Base-by-base conservation (phyloP, 2,113 vertebrate species). In the Junco hyemalis region DNA sequence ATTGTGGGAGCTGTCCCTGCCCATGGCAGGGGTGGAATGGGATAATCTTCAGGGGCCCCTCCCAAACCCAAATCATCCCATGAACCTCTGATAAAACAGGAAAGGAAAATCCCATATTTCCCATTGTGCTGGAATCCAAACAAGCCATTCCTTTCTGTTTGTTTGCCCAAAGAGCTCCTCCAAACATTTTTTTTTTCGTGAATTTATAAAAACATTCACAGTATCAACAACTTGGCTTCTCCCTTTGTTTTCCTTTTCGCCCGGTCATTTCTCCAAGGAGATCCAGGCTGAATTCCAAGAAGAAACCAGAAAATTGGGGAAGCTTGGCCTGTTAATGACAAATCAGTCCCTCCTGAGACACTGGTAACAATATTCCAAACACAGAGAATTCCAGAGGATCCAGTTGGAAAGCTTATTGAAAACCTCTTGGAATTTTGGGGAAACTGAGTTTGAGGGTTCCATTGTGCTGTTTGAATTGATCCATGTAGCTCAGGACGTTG, bases 191-290 rank as follows among this genome's bases (percentile, higher is more conserved):
- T 36, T 81, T 29, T 20, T 1, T 2, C 45, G 31, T 70, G 21
- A 25, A 20, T 80, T 92, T 83, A 45, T n/a, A n/a, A 77, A 93
- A 94, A 81, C 48, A 81, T 83, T 35, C 53, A 1, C 40, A 57
- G 36, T 4, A 38, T 63, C 74, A 81, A 91, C 59, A 77, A 5
- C 56, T 91, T 86, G 60, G 56, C 54, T 72, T 48, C 60, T 25
- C 36, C n/a, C 54, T 73, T 28, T 92, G 83, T 92, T 90, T 93
- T 83, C 51, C 14, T 61, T 70, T 60, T 60, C 47, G 70, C 44
- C 44, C 4, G 6, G 15, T 61, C 50, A 6, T 69, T 81, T 61
- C 69, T 57, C 53, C 60, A 14, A 48, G 63, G 51, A 66, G 47
- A 90, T 45, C 35, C 40, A 35, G 33, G n/a, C 21, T 31, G 36